Evolutionary conservation across 2,113 vertebrate species (phyloP).

Genomic region (Melanostigma gelatinosum): DNA sequence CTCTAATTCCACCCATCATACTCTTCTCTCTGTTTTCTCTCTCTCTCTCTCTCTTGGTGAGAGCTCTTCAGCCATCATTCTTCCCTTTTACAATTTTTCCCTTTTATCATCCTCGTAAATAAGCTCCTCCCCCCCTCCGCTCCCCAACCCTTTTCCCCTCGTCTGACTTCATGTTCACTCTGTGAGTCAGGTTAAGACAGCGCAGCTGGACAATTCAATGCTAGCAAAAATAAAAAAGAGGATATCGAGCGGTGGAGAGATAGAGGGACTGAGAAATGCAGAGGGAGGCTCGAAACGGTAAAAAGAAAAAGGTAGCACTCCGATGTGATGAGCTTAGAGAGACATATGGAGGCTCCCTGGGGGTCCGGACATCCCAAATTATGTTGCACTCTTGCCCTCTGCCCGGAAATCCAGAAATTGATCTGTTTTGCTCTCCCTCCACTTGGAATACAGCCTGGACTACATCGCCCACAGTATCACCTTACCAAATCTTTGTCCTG

Average conservation of each 20-base stretch:
- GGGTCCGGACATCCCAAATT: constrained; percentile 59
- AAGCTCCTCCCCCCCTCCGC: not conserved
- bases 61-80: constrained; percentile 23
- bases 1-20: constrained; percentile 54
- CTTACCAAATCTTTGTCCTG: constrained; percentile 12
- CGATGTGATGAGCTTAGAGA: constrained; percentile 51
- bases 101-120: constrained; percentile 23
- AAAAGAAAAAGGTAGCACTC: constrained; percentile 20
- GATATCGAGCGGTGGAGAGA: constrained; percentile 19
- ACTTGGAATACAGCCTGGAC: constrained; percentile 25
- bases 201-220: constrained; percentile 44
- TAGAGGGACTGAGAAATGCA: constrained; percentile 14
- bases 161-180: constrained; percentile 26
- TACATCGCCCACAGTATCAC: constrained; percentile 14
- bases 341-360: constrained; percentile 21
- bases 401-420: constrained; percentile 62
- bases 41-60: not conserved
- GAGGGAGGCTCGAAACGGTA: constrained; percentile 20
- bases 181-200: constrained; percentile 43
- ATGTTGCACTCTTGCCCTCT: constrained; percentile 61
- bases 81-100: constrained; percentile 5
- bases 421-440: constrained; percentile 49
- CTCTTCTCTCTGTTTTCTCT: constrained; percentile 17
- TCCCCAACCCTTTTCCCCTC: not conserved
- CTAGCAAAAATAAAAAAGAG: not conserved